These are phyloP conservation scores for Coremacera marginata DNA, from an alignment of 2,888 invertebrate genomes.

Conservation along the genomic window DNA sequence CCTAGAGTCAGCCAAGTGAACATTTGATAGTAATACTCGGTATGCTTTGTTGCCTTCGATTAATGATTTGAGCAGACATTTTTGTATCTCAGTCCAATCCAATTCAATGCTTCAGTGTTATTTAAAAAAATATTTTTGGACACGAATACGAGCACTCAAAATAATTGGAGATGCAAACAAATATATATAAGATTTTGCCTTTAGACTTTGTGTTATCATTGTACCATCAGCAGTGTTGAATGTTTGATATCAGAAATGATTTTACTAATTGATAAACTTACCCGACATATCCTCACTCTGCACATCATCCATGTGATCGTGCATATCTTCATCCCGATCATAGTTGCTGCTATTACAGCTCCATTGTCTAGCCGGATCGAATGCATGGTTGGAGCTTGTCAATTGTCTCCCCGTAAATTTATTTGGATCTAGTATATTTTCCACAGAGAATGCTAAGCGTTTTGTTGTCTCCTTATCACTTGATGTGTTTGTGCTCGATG, in stretches of 20 bases:
- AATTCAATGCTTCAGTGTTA: neutral
- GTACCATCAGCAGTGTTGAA: no score
- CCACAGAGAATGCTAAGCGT: conserved; percentile 87
- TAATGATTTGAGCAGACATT: neutral
- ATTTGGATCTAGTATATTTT: conserved; percentile 90
- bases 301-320: conserved; percentile 67
- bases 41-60: neutral
- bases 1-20: neutral
- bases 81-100: neutral
- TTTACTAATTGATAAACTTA: conserved; percentile 64
- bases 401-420: conserved; percentile 82
- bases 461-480: conserved; percentile 67
- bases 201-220: no score
- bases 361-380: conserved; percentile 69
- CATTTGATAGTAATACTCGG: neutral
- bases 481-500: conserved; percentile 60
- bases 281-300: conserved; percentile 71
- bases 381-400: conserved; percentile 51
- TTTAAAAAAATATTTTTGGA: no score
- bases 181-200: no score
- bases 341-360: conserved; percentile 66
- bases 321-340: conserved; percentile 69
- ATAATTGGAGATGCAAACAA: no score
- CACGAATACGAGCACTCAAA: no score
- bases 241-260: no score